Evolutionary conservation across 2,113 vertebrate species (phyloP).

Genomic region (Eulemur rufifrons): DNA sequence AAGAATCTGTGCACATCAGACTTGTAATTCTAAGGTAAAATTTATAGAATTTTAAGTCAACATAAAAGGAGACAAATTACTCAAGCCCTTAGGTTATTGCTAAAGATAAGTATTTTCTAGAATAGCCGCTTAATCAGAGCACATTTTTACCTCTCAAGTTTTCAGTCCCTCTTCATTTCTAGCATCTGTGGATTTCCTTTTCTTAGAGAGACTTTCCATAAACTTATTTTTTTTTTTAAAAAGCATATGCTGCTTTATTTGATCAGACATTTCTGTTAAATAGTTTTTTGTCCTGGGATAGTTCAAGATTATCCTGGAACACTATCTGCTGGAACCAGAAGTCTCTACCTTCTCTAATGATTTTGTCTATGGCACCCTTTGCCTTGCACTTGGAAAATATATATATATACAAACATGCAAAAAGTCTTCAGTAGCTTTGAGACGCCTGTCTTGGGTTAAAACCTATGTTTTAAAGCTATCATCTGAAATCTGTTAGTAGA

Average conservation of each 20-base stretch:
- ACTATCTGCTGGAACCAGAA: not conserved
- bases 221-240: not conserved
- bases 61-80: not conserved
- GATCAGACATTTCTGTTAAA: not conserved
- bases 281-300: not conserved
- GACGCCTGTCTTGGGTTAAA: not conserved
- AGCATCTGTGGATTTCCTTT: not conserved
- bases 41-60: not conserved
- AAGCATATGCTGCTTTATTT: not conserved
- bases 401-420: not conserved
- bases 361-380: not conserved
- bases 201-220: not conserved
- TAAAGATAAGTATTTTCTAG: not conserved
- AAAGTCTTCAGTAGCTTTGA: not conserved
- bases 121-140: not conserved
- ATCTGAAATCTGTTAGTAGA: not conserved
- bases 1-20: not conserved
- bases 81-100: not conserved
- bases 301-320: not conserved
- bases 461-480: not conserved
- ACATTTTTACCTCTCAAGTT: not conserved
- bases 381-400: not conserved
- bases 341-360: not conserved
- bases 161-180: not conserved
- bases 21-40: slow-evolving; percentile 36